phyloP scores from a whole-genome alignment of 2,797 vertebrate genomes.

The Geotrypetes seraphini region DNA sequence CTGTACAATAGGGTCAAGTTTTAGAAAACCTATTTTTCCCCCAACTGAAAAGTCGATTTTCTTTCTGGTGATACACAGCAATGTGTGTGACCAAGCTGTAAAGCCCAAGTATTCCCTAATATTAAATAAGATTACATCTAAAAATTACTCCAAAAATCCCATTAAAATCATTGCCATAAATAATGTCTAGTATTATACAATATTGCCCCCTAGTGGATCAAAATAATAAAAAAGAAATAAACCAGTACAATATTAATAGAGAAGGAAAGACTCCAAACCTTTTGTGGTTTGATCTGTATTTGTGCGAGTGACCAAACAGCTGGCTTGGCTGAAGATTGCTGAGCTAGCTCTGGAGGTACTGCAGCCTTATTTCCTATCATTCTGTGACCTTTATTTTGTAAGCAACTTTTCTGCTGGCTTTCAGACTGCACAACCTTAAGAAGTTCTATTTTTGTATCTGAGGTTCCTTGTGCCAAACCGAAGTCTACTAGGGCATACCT shows the following conservation, averaged over 20 bases:
- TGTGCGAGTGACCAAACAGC: conserved; percentile 47
- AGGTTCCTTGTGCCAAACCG: conserved; percentile 89
- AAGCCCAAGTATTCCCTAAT: too few species aligned
- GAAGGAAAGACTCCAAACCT: conserved; percentile 58
- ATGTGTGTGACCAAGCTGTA: too few species aligned
- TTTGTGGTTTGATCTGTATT: conserved; percentile 69
- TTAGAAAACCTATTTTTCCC: too few species aligned
- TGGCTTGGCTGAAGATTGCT: conserved; percentile 54
- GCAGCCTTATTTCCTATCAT: conserved; percentile 45
- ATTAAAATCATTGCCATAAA: too few species aligned
- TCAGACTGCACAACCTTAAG: conserved; percentile 74
- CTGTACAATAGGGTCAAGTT: too few species aligned
- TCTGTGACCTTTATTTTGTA: conserved; percentile 43
- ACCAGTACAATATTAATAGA: too few species aligned
- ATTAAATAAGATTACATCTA: too few species aligned
- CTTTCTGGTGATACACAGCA: too few species aligned
- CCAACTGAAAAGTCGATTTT: too few species aligned
- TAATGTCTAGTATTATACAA: too few species aligned
- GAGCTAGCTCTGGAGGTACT: conserved; percentile 32
- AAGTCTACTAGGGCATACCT: conserved; percentile 96
- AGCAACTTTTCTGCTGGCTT: conserved; percentile 64
- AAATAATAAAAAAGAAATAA: conserved; percentile 18
- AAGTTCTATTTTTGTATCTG: conserved; percentile 81
- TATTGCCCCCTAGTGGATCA: conserved; percentile 40
- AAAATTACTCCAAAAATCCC: too few species aligned